Conservation (phyloP, 2,888 invertebrate species). For the Drosophila nr. perissopoda region DNA sequence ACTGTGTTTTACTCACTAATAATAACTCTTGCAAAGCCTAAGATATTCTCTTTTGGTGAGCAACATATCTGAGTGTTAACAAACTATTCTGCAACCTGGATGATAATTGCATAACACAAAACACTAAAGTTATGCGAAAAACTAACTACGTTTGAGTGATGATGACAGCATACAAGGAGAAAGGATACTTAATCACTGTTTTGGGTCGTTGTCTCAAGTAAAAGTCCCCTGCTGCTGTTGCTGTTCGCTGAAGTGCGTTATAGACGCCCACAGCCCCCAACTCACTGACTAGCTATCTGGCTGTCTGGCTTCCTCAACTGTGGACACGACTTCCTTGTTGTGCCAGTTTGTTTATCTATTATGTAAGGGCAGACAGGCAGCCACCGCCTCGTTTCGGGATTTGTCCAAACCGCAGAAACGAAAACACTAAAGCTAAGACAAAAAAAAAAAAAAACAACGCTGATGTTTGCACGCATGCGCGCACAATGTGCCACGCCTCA, state of each 20-base stretch:
- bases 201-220: conserved; percentile 12
- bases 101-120: conserved; percentile 5
- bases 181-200: conserved; percentile 30
- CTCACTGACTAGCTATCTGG: neutral
- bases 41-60: neutral
- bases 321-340: conserved; percentile 31
- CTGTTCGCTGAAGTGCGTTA: conserved; percentile 29
- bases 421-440: conserved; percentile 7
- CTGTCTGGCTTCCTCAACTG: conserved; percentile 37
- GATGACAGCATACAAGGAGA: conserved; percentile 3
- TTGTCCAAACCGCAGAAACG: conserved; percentile 42
- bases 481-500: conserved; percentile 64
- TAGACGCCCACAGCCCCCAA: conserved; percentile 21
- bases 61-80: neutral
- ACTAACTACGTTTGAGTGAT: conserved; percentile 4
- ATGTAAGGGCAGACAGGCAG: conserved; percentile 58
- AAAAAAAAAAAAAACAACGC: conserved; percentile 6
- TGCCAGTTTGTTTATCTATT: conserved; percentile 39
- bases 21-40: neutral
- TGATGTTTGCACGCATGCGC: conserved; percentile 67
- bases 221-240: conserved; percentile 21
- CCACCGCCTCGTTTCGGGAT: conserved; percentile 48
- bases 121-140: conserved; percentile 15
- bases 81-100: neutral
- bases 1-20: neutral